phyloP scores from a whole-genome alignment of 2,113 vertebrate genomes.

The Dendropsophus ebraccatus region DNA sequence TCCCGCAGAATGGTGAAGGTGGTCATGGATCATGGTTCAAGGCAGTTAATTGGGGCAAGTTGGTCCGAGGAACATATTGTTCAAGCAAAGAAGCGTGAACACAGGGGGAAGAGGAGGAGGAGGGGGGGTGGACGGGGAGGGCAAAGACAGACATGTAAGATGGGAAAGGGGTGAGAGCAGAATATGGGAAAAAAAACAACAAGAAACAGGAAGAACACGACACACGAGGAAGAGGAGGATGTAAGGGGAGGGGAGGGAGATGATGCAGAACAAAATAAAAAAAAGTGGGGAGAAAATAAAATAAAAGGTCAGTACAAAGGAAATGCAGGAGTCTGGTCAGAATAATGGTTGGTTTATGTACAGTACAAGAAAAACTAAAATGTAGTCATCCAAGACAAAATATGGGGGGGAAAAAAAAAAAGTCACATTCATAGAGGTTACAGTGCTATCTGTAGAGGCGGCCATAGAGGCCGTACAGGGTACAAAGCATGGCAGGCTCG shows the following conservation, averaged over 20 bases:
- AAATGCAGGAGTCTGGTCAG: constrained; percentile 99
- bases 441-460: too few species aligned
- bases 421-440: constrained; percentile 83
- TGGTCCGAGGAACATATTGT: constrained; percentile 94
- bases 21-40: constrained; percentile 98
- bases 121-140: constrained; percentile 64
- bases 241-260: constrained; percentile 74
- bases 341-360: constrained; percentile 97
- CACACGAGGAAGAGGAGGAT: constrained; percentile 77
- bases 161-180: constrained; percentile 70
- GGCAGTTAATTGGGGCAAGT: constrained; percentile 96
- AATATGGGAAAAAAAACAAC: constrained; percentile 73
- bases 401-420: constrained; percentile 82
- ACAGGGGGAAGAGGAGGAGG: constrained; percentile 77
- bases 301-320: constrained; percentile 99
- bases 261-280: constrained; percentile 88
- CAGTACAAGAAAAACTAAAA: constrained; percentile 94
- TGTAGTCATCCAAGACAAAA: constrained; percentile 93
- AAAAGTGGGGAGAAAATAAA: constrained; percentile 95
- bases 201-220: constrained; percentile 75
- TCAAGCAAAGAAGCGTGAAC: constrained; percentile 92
- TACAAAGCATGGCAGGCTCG: constrained; percentile 78
- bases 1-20: constrained; percentile 99
- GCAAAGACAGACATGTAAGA: constrained; percentile 72
- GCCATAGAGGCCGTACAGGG: constrained; percentile 67